Conservation (phyloP, 1,140 invertebrate species). For the Drosophila carrolli region DNA sequence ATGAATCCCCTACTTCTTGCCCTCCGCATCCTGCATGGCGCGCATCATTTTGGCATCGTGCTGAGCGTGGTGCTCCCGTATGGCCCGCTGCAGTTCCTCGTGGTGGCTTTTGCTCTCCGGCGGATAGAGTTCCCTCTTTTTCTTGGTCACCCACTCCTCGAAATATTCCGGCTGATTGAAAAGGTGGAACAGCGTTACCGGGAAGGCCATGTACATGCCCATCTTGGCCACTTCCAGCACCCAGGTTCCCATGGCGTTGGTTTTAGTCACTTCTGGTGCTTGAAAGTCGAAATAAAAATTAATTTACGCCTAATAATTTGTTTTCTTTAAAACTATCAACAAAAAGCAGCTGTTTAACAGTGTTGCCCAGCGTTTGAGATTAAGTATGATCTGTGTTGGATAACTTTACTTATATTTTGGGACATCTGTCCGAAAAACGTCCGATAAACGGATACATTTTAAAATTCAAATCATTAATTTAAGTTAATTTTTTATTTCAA, state of each 20-base stretch:
- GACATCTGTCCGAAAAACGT: neutral
- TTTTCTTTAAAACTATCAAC: slow-evolving; percentile 47
- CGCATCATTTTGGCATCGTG: slow-evolving; percentile 84
- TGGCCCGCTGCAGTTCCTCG: slow-evolving; percentile 86
- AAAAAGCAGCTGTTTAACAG: slow-evolving; percentile 59
- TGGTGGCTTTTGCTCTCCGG: slow-evolving; percentile 87
- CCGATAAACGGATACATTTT: neutral
- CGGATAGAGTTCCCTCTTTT: slow-evolving; percentile 89
- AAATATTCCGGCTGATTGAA: slow-evolving; percentile 94
- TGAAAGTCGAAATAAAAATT: neutral
- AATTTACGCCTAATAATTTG: slow-evolving; percentile 20
- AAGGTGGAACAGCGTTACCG: slow-evolving; percentile 92
- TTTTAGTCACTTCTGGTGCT: neutral
- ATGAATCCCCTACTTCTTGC: slow-evolving; percentile 53
- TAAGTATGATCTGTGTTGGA: slow-evolving; percentile 2
- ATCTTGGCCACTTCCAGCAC: slow-evolving; percentile 92
- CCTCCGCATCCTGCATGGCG: slow-evolving; percentile 83
- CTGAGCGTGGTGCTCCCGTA: slow-evolving; percentile 86
- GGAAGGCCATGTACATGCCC: slow-evolving; percentile 94
- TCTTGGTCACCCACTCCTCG: slow-evolving; percentile 91
- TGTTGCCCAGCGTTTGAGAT: slow-evolving; percentile 8
- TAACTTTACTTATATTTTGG: neutral
- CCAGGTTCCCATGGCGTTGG: slow-evolving; percentile 89
- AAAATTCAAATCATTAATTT: neutral
- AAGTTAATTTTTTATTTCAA: no score